Evolutionary conservation across 2,797 vertebrate genomes (phyloP), one percentile per base, ranked within the genome.

Genomic region (Corythornis leucogaster): DNA sequence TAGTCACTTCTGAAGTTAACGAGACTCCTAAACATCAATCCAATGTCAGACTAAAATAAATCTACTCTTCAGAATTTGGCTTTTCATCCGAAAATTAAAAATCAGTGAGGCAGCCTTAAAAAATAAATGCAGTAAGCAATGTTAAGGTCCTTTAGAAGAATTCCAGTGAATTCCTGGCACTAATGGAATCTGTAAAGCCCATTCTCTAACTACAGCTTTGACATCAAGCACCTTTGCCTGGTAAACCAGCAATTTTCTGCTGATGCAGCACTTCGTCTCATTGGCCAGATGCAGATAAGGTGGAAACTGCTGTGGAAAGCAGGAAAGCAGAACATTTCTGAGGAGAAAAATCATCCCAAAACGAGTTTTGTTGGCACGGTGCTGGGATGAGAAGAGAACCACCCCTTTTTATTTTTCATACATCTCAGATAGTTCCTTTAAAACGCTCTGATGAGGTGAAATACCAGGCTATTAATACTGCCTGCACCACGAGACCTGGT

Each of bases 401-500:
- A 69, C 73, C 40, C 80, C 53, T 42, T 50, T 81, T 76, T 54
- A 71, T 48, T 48, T 14, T 16, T 9, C 24, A 15, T 11, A 19
- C 22, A 53, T 31, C 67, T 31, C 83, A 31, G 55, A 25, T 67
- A 91, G 77, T 79, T 70, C 53, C 87, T 84, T 57, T 73, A 69
- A 75, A 80, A 84, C 1, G 3, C 69, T 74, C 63, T 89, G 83
- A 86, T 26, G 70, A 86, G 89, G 85, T 82, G 80, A 90, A 90
- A 84, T 54, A 71, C 58, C 95, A 73, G 40, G 93, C 48, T 93
- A 94, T 91, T 92, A 89, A 96, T 80, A 94, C 58, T 17, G 6
- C 38, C 58, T 80, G 57, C 90, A 80, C 57, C 80, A 82, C 17
- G 25, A 86, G 63, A 61, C 59, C 74, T 4, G 35, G 59, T 82